Percentiles rank a stretch among this genome's conserved stretches.
Conservation (phyloP, 2,888 invertebrate genomes). For the Parnassius apollo region DNA sequence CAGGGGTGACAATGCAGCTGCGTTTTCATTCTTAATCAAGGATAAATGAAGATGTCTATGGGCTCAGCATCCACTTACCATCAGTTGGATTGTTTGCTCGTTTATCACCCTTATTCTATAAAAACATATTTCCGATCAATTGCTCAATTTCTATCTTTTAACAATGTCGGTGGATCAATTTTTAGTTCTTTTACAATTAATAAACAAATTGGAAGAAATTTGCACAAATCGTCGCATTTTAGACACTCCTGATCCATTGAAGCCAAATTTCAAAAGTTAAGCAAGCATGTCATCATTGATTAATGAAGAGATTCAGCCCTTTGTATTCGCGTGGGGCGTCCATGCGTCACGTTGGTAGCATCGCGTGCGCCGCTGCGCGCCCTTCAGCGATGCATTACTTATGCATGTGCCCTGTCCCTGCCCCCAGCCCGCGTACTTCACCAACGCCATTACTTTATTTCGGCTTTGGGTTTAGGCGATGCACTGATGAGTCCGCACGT, state of each 20-base stretch:
- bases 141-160: background rate
- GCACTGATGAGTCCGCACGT: conserved; percentile 61
- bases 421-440: conserved; percentile 43
- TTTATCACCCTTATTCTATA: background rate
- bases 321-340: conserved; percentile 48
- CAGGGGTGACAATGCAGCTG: too few species aligned
- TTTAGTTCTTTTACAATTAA: too few species aligned
- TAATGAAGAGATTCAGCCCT: conserved; percentile 58
- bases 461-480: conserved; percentile 63
- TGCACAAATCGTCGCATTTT: conserved; percentile 14
- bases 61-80: too few species aligned
- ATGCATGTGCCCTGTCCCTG: conserved; percentile 64
- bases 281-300: conserved; percentile 58
- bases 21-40: too few species aligned
- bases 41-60: too few species aligned
- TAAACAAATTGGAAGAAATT: too few species aligned
- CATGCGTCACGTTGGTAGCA: conserved; percentile 37
- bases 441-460: conserved; percentile 61
- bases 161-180: too few species aligned
- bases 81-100: too few species aligned
- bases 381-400: conserved; percentile 75
- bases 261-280: conserved; percentile 36
- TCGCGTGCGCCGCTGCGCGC: conserved; percentile 69
- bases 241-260: conserved; percentile 29
- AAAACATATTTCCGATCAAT: background rate